These are phyloP conservation scores for Aquatica leii DNA, from an alignment of 2,888 invertebrate species.

Conservation along the genomic window DNA sequence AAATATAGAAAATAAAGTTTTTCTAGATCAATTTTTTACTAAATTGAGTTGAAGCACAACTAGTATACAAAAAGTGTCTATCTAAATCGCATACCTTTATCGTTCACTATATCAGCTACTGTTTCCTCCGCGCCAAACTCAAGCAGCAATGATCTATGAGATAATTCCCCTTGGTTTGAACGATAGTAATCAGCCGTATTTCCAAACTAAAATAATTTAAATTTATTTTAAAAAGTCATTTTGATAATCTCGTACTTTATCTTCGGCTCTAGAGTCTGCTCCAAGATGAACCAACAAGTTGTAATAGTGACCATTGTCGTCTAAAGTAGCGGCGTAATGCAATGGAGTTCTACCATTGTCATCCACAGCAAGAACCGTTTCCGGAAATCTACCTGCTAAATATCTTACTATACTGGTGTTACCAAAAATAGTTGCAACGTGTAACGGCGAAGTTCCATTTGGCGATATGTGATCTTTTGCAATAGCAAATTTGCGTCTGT, in stretches of 20 bases:
- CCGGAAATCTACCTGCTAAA: slow-evolving; percentile 82
- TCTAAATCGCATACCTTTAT: slow-evolving; percentile 72
- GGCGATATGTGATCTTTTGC: slow-evolving; percentile 86
- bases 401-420: slow-evolving; percentile 81
- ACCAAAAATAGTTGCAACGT: slow-evolving; percentile 85
- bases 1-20: no score
- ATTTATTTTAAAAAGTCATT: no score
- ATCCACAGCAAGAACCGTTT: slow-evolving; percentile 79
- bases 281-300: slow-evolving; percentile 86
- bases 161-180: slow-evolving; percentile 71
- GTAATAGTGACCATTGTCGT: slow-evolving; percentile 88
- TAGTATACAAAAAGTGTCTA: background rate
- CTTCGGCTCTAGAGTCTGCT: slow-evolving; percentile 81
- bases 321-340: slow-evolving; percentile 85
- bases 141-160: slow-evolving; percentile 72
- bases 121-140: slow-evolving; percentile 75
- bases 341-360: slow-evolving; percentile 84
- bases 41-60: background rate
- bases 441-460: slow-evolving; percentile 85
- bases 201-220: slow-evolving; percentile 67
- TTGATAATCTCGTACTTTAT: slow-evolving; percentile 78
- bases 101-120: slow-evolving; percentile 74
- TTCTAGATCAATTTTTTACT: slow-evolving; percentile 7
- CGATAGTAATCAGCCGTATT: slow-evolving; percentile 82
- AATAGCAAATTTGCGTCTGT: slow-evolving; percentile 89